Conservation (phyloP, 1,140 invertebrate species). For the Cotesia glomerata region DNA sequence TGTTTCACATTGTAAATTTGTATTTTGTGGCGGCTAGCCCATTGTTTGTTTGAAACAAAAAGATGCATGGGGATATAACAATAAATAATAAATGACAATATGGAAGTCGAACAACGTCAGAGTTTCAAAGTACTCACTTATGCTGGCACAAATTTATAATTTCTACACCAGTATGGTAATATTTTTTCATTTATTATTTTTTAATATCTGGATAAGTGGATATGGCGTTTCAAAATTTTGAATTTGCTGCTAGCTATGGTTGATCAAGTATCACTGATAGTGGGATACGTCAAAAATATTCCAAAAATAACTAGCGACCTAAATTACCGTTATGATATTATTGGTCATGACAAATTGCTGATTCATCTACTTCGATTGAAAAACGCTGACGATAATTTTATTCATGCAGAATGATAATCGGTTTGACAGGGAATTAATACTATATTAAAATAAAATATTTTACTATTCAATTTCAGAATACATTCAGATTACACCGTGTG, state of each 20-base stretch:
- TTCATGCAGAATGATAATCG: no score
- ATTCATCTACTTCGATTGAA: no score
- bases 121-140: not conserved
- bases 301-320: not conserved
- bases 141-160: not conserved
- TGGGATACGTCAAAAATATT: not conserved
- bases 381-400: no score
- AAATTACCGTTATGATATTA: not conserved
- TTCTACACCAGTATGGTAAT: not conserved
- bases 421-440: no score
- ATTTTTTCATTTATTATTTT: not conserved
- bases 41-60: no score
- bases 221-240: not conserved
- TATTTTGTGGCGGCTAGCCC: no score
- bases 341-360: not conserved
- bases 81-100: not conserved
- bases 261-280: not conserved
- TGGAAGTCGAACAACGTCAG: not conserved
- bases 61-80: no score
- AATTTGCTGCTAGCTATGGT: not conserved
- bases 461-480: no score
- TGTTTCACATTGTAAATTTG: no score
- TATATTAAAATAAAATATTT: no score
- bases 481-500: no score
- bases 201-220: not conserved